A percentile compares a stretch with the other conserved stretches of the same genome.
Evolutionary conservation across 2,113 vertebrate species (phyloP).

Genomic region (Chloropsis hardwickii): DNA sequence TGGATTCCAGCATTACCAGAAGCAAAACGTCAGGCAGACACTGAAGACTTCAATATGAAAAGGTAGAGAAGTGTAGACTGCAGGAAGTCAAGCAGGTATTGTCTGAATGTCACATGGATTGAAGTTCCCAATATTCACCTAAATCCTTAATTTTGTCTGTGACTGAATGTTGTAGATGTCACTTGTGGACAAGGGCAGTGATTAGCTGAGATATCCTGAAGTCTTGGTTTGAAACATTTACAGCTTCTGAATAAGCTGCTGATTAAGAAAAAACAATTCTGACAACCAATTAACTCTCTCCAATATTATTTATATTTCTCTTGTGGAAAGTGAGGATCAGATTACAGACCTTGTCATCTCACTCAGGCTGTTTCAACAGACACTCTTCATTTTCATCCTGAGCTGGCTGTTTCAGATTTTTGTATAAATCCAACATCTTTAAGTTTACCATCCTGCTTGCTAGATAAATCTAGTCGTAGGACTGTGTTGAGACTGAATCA

Average conservation of each 20-base stretch:
- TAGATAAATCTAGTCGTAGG: neutral
- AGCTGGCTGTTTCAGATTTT: neutral
- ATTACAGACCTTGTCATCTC: neutral
- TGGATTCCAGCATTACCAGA: neutral
- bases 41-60: neutral
- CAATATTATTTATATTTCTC: neutral
- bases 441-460: neutral
- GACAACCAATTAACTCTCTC: neutral
- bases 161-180: neutral
- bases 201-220: neutral
- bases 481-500: neutral
- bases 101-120: neutral
- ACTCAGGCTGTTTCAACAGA: neutral
- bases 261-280: neutral
- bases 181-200: neutral
- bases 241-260: neutral
- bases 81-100: neutral
- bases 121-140: neutral
- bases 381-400: neutral
- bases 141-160: neutral
- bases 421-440: neutral
- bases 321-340: neutral
- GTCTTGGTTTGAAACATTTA: neutral
- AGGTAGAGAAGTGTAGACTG: neutral
- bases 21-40: neutral